Base-by-base conservation (phyloP, 2,113 vertebrate species). In the Raja brachyura region DNA sequence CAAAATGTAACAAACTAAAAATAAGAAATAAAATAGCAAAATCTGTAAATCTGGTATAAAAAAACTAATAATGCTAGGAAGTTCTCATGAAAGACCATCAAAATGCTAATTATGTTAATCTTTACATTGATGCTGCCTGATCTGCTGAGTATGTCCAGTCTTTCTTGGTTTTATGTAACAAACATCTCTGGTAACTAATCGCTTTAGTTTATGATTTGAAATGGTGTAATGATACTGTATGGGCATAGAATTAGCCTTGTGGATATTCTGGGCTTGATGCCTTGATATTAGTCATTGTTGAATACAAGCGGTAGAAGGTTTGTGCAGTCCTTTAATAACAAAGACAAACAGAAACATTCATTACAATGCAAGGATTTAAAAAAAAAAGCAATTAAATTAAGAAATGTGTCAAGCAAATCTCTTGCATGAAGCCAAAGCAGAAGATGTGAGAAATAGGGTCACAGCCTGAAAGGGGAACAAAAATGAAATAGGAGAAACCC, bases 301-400 rank as follows among this genome's bases (percentile, higher is more conserved):
- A 56, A 56, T 83, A 56, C 11, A 7, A 56, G 56, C 1, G 48
- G 22, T 25, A 28, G 48, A 48, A 48, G 39, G 39, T 48, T 48
- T 28, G 22, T 61, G 81, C 25, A 61, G 59, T n/a, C 81, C 81
- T n/a, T 56, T 56, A 39, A 81, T 81, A 81, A 39, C 33, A 79
- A 28, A 31, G 78, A 48, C 39, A 48, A 85, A 59, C 11, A 63
- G 83, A n/a, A 88, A 88, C 63, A 22, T 28, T 88, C 63, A 88
- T 88, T 88, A 88, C 14, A 63, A 5, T 28, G 61, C 11, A 63
- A 61, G 59, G 59, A 63, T n/a, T 66, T 85, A n/a, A n/a, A n/a
- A n/a, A n/a, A 14, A 86, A 18, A 86, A 85, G 48, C 79, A 85
- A 85, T 85, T 85, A 61, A 86, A 86, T 63, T 63, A 63, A 88